Base-by-base conservation (phyloP, 2,888 invertebrate genomes). In the Calameuta idolon region DNA sequence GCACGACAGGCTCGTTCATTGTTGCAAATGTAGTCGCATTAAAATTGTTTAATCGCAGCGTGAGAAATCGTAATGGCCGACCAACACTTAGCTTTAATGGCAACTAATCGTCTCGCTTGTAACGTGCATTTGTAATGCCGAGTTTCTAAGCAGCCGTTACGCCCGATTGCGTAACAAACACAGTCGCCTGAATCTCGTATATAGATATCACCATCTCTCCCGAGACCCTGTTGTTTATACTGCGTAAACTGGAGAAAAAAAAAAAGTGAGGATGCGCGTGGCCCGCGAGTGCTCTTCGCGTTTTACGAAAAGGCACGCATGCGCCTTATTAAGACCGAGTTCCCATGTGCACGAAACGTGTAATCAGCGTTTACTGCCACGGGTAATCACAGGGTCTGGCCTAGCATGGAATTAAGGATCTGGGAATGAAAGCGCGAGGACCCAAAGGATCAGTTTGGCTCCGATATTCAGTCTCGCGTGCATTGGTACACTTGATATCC, bases 331-430 rank as follows among this genome's bases (percentile, higher is more conserved):
- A 30, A n/a, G 11, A 35, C 35, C 34, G 35, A 33, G 35, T 74
- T 74, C 37, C 35, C 74, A 40, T 76, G 79, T 74, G 79, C 73
- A 34, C 79, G 81, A 73, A 84, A 80, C 84, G 76, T 84, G 82
- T 85, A 85, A 85, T 85, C 85, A 84, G 79, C 81, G 77, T 81
- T 85, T 80, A 81, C 80, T 81, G 82, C 77, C 80, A 79, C 84
- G 83, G 81, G 81, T 85, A 85, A 85, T 85, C 84, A 83, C 81
- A 84, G 85, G 85, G 85, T 85, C 77, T 80, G 77, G 34, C 40
- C 77, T 83, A 82, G 84, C 78, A 31, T 76, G 79, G 80, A 78
- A 85, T 85, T 85, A 85, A 85, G 83, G 85, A 83, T 84, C 81
- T 80, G 37, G 74, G 74, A 74, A 74, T 71, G 71, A 71, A 71